Base-by-base conservation (phyloP, 2,888 invertebrate species). In the Gisinianus flammeolus region DNA sequence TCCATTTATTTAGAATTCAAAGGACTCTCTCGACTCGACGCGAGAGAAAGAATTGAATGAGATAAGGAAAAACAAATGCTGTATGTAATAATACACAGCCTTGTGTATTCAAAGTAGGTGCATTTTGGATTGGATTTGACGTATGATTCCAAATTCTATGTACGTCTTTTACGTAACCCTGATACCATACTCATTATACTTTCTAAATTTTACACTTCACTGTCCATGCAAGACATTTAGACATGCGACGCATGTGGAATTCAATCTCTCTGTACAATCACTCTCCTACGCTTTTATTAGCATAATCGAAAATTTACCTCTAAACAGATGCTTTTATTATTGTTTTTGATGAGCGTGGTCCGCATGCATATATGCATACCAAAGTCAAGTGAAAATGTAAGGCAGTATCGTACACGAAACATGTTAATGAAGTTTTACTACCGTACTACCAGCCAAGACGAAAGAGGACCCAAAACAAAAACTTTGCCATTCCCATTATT, bases 161-260 rank as follows among this genome's bases (percentile, higher is more conserved):
- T 16, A 44, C 19, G 44, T 16, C 6, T 44, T 19, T 44, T 16
- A 44, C n/a, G n/a, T n/a, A n/a, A n/a, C n/a, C n/a, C n/a, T 44
- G 6, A 4, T 44, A 6, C 44, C 44, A 44, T 19, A 44, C 19
- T 19, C 19, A 12, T 35, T 35, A n/a, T 58, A 58, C 58, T 58
- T 24, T 58, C 58, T 58, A 22, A 8, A 58, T 24, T 58, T 24
- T 22, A 58, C 58, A 58, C 58, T 58, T n/a, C 8, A 24, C 24
- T 24, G 24, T 58, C 58, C 58, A 58, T 58, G 58, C 58, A 58
- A 58, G 22, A 58, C 58, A 58, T 24, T 58, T n/a, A 58, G 24
- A 58, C 22, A 58, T 44, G 44, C 44, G 44, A 44, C 44, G n/a
- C n/a, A n/a, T n/a, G n/a, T n/a, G n/a, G n/a, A n/a, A n/a, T n/a